Percentiles rank a stretch among this genome's conserved stretches.
These are phyloP conservation scores for Oryctes rhinoceros DNA, from an alignment of 1,140 invertebrate genomes.

Conservation along the genomic window DNA sequence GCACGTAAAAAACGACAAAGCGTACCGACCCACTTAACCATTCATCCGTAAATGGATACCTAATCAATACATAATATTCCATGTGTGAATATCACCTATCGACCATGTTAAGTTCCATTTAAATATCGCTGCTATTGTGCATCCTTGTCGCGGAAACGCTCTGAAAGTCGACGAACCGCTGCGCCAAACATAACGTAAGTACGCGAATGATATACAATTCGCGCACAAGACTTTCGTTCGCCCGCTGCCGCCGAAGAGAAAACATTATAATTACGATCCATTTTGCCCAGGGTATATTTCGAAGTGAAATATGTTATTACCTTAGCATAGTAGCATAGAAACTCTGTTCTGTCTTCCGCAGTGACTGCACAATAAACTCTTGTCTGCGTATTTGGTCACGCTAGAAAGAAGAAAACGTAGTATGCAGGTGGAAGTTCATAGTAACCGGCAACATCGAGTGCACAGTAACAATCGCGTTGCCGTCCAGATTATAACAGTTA, in stretches of 20 bases:
- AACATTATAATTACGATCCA: constrained; percentile 36
- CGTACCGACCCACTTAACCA: constrained; percentile 33
- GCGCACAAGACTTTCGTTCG: neutral
- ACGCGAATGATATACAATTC: constrained; percentile 21
- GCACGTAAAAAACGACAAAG: constrained; percentile 38
- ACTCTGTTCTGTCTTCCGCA: constrained; percentile 24
- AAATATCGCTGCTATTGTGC: constrained; percentile 37
- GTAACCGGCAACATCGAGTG: neutral
- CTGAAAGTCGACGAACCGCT: constrained; percentile 23
- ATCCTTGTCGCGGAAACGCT: constrained; percentile 30
- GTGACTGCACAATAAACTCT: constrained; percentile 32
- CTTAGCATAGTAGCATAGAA: constrained; percentile 35
- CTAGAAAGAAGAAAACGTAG: neutral
- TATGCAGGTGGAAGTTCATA: neutral
- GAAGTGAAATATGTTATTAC: constrained; percentile 39
- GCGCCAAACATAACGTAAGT: neutral
- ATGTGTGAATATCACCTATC: constrained; percentile 29
- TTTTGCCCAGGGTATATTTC: constrained; percentile 37
- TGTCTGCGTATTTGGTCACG: constrained; percentile 27
- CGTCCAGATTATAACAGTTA: too few relatives aligned
- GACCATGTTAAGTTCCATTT: constrained; percentile 30
- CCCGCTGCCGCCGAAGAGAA: constrained; percentile 27
- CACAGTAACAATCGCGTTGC: neutral
- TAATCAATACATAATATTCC: constrained; percentile 40
- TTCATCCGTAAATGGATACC: constrained; percentile 37